Conservation (phyloP, 2,797 vertebrate species). For the Pantherophis vulpinus region DNA sequence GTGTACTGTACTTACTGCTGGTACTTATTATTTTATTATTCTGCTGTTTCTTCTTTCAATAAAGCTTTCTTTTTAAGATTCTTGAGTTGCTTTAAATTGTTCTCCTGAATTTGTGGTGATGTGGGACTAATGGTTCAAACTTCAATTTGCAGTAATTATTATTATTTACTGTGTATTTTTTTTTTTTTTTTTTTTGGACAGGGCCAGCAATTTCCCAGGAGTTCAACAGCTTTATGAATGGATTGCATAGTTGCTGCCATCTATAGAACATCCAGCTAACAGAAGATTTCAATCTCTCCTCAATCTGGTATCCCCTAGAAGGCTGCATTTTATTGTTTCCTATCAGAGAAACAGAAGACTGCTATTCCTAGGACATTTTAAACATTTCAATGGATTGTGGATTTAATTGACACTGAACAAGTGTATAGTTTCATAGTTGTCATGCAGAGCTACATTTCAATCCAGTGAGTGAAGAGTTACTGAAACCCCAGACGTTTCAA, state of each 20-base stretch:
- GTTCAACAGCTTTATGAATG: not conserved
- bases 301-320: not conserved
- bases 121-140: not conserved
- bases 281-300: not conserved
- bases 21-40: not conserved
- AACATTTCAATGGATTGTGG: not conserved
- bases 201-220: not conserved
- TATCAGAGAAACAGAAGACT: not conserved
- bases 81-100: not conserved
- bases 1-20: not conserved
- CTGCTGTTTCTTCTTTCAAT: not conserved
- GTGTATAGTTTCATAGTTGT: not conserved
- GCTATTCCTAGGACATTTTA: not conserved
- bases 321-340: not conserved
- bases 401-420: not conserved
- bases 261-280: not conserved
- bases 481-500: conserved; percentile 65
- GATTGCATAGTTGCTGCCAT: not conserved
- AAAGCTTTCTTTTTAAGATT: not conserved
- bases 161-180: not conserved
- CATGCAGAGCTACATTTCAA: not conserved
- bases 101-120: not conserved
- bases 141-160: not conserved
- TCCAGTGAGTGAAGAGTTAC: conserved; percentile 71
- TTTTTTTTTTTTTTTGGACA: not conserved